phyloP scores from a whole-genome alignment of 1,140 invertebrate species.

The Heliconius nattereri region DNA sequence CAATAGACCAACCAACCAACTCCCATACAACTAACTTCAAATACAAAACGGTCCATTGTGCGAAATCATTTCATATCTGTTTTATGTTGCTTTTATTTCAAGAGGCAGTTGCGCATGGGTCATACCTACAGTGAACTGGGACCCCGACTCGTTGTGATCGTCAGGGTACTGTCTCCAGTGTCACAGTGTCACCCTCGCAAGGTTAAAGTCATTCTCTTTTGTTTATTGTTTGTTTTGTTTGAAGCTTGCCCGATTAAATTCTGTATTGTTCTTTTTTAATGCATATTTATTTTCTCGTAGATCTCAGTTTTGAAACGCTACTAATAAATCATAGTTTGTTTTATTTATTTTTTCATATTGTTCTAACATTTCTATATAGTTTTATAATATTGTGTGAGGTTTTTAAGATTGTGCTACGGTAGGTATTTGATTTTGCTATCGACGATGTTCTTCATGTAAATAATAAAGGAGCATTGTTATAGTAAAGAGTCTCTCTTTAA shows the following conservation, averaged over 20 bases:
- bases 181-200: slow-evolving; percentile 47
- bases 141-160: slow-evolving; percentile 63
- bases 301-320: not conserved
- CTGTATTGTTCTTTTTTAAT: slow-evolving; percentile 28
- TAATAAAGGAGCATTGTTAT: slow-evolving; percentile 28
- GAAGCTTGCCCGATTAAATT: slow-evolving; percentile 39
- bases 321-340: not conserved
- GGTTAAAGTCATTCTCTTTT: slow-evolving; percentile 54
- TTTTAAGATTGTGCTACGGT: not conserved
- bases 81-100: slow-evolving; percentile 49
- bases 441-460: slow-evolving; percentile 19
- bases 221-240: slow-evolving; percentile 44
- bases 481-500: slow-evolving; percentile 26
- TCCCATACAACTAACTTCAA: not conserved
- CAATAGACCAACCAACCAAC: not conserved
- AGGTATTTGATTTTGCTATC: slow-evolving; percentile 20
- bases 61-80: slow-evolving; percentile 28
- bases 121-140: slow-evolving; percentile 71
- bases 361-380: not conserved
- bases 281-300: slow-evolving; percentile 28
- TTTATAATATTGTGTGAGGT: not conserved
- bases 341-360: not conserved
- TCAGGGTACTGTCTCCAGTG: slow-evolving; percentile 41
- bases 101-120: slow-evolving; percentile 69
- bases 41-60: slow-evolving; percentile 8